Evolutionary conservation across 2,797 vertebrate genomes (phyloP).

Genomic region (Balearica regulorum): DNA sequence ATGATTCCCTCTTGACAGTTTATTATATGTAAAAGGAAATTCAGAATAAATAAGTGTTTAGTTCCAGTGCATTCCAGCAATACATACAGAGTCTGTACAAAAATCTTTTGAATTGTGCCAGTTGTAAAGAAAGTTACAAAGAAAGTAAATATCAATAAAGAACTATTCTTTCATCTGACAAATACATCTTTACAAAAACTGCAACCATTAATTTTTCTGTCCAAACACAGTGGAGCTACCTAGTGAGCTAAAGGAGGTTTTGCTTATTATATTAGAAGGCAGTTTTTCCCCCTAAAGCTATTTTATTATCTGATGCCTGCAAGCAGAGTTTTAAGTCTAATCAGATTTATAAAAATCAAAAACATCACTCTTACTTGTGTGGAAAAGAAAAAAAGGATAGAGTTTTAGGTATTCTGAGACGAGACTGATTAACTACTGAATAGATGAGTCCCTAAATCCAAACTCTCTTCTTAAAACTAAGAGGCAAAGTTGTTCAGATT

Average conservation of each 20-base stretch:
- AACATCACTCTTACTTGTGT: background rate
- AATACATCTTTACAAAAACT: background rate
- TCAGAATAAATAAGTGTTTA: conserved; percentile 32
- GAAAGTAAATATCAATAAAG: conserved; percentile 1
- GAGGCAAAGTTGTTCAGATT: background rate
- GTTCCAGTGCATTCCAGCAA: conserved; percentile 22
- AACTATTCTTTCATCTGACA: background rate
- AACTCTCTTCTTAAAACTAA: background rate
- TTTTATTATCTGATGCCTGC: background rate
- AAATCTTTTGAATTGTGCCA: background rate
- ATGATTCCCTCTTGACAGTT: background rate
- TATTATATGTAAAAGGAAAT: conserved; percentile 32
- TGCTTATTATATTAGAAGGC: background rate
- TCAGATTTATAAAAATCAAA: background rate
- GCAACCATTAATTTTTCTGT: conserved; percentile 15
- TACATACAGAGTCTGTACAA: background rate
- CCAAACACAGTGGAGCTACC: background rate
- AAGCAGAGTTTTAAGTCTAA: background rate
- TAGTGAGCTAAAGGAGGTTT: background rate
- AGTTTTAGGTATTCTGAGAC: background rate
- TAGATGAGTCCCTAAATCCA: background rate
- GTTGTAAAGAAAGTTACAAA: background rate
- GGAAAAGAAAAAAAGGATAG: background rate
- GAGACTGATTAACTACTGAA: background rate
- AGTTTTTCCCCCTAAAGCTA: background rate